Conservation (phyloP, 2,113 vertebrate species). For the Proteles cristata region DNA sequence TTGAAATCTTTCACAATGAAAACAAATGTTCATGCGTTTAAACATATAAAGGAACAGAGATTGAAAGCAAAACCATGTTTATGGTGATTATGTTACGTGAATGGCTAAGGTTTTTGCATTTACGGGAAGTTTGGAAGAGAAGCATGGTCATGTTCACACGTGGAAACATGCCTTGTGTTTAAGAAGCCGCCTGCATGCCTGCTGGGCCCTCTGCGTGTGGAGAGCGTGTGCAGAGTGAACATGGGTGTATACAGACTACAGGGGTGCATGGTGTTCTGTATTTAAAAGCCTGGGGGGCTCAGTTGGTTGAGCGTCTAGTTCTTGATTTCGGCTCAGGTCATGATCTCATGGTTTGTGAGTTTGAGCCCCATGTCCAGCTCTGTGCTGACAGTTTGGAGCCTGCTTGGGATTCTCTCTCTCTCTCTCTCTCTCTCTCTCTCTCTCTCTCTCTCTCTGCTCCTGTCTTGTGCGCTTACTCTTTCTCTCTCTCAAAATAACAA, state of each 20-base stretch:
- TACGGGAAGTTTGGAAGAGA: not conserved
- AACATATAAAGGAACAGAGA: not conserved
- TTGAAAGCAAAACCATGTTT: not conserved
- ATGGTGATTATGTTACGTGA: not conserved
- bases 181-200: not conserved
- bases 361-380: no score
- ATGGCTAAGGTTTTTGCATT: not conserved
- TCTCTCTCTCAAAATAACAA: no score
- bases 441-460: no score
- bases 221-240: rapidly evolving
- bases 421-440: no score
- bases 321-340: no score
- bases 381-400: no score
- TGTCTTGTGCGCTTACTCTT: no score
- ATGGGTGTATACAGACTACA: not conserved
- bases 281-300: no score
- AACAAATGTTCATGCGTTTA: not conserved
- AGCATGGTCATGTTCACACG: rapidly evolving
- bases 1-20: not conserved
- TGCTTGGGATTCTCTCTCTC: no score
- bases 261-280: not conserved
- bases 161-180: not conserved
- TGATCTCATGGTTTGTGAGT: no score
- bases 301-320: no score
- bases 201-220: rapidly evolving